A percentile compares a stretch with the other conserved stretches of the same genome.
Conservation (phyloP, 2,797 vertebrate species). For the Myripristis jacobus region DNA sequence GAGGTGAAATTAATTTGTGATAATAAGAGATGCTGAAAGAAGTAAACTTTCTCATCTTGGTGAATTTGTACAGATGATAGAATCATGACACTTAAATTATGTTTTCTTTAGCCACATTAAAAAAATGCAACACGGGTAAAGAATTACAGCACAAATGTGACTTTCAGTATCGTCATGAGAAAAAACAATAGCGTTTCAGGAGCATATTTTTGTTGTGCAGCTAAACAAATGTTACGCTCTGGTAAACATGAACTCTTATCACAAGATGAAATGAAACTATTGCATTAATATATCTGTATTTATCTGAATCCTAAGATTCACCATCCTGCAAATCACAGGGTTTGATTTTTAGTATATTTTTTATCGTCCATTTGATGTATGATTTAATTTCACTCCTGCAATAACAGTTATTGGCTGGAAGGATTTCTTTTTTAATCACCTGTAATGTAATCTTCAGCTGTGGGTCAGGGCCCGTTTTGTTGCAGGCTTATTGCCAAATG, state of each 20-base stretch:
- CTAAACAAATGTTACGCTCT: constrained; percentile 12
- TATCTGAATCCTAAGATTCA: background rate
- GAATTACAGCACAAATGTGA: background rate
- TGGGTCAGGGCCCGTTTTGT: background rate
- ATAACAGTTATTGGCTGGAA: background rate
- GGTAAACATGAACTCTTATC: background rate
- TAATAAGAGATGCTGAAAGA: background rate
- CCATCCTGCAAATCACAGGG: background rate
- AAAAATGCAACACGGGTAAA: background rate
- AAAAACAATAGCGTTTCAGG: background rate
- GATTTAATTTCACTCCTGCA: background rate
- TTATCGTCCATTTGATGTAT: constrained; percentile 6
- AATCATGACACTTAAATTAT: too few relatives aligned
- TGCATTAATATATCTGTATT: constrained; percentile 11
- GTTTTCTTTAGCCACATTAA: background rate
- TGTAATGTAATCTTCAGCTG: background rate
- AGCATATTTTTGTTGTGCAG: constrained; percentile 7
- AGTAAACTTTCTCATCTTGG: background rate
- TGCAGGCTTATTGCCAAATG: background rate
- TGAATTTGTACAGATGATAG: background rate
- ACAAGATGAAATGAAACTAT: constrained; percentile 8
- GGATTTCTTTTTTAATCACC: background rate
- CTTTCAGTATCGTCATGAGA: constrained; percentile 1
- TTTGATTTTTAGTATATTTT: background rate
- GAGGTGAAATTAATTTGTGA: background rate